Base-by-base conservation (phyloP, 1,140 invertebrate genomes). In the Drosophila kanapiae region DNA sequence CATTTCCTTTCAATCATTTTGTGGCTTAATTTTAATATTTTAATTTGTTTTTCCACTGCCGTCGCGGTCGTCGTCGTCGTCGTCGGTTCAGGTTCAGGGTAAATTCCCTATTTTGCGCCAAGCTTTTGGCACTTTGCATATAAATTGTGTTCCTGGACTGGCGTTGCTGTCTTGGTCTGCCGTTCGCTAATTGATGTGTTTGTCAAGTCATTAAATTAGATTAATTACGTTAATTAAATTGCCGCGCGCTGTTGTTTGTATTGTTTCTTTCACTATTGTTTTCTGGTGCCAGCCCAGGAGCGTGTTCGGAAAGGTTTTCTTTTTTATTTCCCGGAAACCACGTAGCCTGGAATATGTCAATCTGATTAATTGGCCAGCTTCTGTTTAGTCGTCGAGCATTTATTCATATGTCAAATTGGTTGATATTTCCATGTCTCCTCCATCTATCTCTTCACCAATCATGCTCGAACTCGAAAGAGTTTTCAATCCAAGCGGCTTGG, bases 181-280 rank as follows among this genome's bases (percentile, higher is more conserved):
- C 69, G 72, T 82, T 67, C 56, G 78, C 84, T 91, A 91, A 91
- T 91, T 91, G 83, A 88, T 91, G 78, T 91, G 88, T 91, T 91
- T 91, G 88, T 91, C 88, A 88, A 91, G 88, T 91, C 84, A 91
- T 91, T 91, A 91, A 88, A 91, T 91, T 82, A 88, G 90, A 91
- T 91, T 91, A 91, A 91, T 91, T 91, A 91, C 81, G 80, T 84
- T 91, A 91, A 91, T 91, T 91, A 91, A 91, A 88, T 88, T 88
- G 68, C 61, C 62, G 51, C 29, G 48, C 29, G 64, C 48, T 58
- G 67, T 45, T 65, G 13, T 37, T 67, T 61, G 51, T 56, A 64
- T 72, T 69, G 42, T 56, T 59, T 65, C 35, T 49, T 75, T 74
- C 35, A 35, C 31, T 49, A 57, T 59, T 45, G 56, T 71, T 58